These are phyloP conservation scores for Steatornis caripensis DNA, from an alignment of 2,113 vertebrate species.

Conservation along the genomic window DNA sequence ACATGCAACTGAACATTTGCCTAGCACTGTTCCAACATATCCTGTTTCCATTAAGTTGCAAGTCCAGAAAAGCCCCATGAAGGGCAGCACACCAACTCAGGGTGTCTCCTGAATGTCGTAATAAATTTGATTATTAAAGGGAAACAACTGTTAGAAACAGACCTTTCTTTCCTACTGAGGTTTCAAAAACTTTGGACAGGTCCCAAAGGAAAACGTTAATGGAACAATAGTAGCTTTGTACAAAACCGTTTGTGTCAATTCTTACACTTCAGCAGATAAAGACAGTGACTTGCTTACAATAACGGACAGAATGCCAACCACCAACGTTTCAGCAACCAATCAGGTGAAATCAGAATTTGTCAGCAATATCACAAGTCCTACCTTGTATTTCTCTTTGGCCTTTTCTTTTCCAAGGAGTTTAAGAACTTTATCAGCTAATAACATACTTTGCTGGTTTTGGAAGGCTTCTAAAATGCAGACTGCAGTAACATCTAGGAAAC, in stretches of 20 bases:
- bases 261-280: not conserved
- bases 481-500: constrained; percentile 89
- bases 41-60: not conserved
- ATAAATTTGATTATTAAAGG: not conserved
- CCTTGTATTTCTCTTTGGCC: constrained; percentile 99
- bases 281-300: not conserved
- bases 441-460: constrained; percentile 99
- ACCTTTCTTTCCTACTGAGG: not conserved
- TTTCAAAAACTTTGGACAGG: not conserved
- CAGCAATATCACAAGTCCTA: constrained; percentile 45
- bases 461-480: constrained; percentile 98
- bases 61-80: not conserved
- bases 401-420: constrained; percentile 98
- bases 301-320: not conserved
- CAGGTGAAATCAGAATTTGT: not conserved
- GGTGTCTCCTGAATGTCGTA: not conserved
- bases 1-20: not conserved
- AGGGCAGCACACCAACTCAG: not conserved
- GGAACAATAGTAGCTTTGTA: not conserved
- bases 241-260: fast-evolving
- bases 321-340: not conserved
- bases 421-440: constrained; percentile 96
- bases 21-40: not conserved
- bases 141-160: not conserved
- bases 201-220: not conserved